Percentiles rank a stretch among this genome's conserved stretches.
phyloP scores from a whole-genome alignment of 1,140 invertebrate genomes.

The Tetranychus cinnabarinus region DNA sequence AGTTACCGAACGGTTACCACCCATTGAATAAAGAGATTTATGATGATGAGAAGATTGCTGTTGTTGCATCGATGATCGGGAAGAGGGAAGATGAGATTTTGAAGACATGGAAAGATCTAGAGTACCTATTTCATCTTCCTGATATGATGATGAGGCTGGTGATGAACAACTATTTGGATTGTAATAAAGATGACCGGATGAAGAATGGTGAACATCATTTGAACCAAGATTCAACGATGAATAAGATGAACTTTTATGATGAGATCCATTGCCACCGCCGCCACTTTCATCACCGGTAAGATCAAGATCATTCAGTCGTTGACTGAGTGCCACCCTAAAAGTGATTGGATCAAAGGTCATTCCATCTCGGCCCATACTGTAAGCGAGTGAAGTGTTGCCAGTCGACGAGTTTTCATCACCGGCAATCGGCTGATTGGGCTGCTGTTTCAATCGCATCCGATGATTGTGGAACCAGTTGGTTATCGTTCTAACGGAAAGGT shows the following conservation, averaged over 20 bases:
- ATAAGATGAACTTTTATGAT: not conserved
- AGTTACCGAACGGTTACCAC: constrained; percentile 4
- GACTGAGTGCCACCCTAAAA: constrained; percentile 60
- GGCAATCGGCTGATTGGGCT: constrained; percentile 28
- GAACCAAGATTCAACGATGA: not conserved
- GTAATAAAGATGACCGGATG: constrained; percentile 2
- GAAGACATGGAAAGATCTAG: constrained; percentile 45
- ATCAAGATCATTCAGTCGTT: constrained; percentile 44
- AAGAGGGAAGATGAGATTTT: too few relatives aligned
- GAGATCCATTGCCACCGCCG: not conserved
- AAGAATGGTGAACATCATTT: not conserved
- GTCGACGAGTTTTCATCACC: constrained; percentile 19
- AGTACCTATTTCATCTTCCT: constrained; percentile 13
- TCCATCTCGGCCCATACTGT: constrained; percentile 22
- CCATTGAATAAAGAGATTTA: not conserved
- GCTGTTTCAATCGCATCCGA: constrained; percentile 85
- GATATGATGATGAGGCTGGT: constrained; percentile 3
- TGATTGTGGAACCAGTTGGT: constrained; percentile 99
- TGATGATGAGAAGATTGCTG: not conserved
- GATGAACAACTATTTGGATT: constrained; percentile 10
- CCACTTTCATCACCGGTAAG: not conserved
- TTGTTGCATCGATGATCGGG: constrained; percentile 16
- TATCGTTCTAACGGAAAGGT: constrained; percentile 78
- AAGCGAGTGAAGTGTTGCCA: constrained; percentile 27
- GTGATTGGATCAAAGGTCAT: constrained; percentile 58